Percentiles rank a stretch among this genome's conserved stretches.
Conservation (phyloP, 1,140 invertebrate genomes). For the Drosophila baimaii region DNA sequence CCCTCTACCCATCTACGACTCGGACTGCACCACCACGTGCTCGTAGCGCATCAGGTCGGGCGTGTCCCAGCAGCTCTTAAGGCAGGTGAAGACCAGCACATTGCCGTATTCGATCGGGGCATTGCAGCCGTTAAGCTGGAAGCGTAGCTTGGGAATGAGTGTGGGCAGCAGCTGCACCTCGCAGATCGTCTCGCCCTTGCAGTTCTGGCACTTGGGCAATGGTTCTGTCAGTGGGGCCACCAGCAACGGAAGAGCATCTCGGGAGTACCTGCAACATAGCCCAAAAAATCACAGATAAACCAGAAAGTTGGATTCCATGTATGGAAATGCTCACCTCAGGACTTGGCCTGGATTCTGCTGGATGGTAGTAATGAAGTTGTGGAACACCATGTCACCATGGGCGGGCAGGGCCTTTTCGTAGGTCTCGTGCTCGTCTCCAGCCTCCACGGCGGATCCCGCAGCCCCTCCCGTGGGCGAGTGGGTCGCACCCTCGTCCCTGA, state of each 20-base stretch:
- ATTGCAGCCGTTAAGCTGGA: conserved; percentile 85
- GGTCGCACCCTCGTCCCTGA: conserved; percentile 85
- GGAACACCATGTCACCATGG: conserved; percentile 92
- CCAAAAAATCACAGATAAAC: background rate
- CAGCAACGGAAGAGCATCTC: conserved; percentile 88
- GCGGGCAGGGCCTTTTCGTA: conserved; percentile 91
- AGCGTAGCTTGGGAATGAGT: conserved; percentile 88
- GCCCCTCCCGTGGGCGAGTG: conserved; percentile 55
- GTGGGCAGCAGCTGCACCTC: conserved; percentile 93
- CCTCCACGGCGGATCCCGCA: conserved; percentile 44
- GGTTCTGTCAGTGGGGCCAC: conserved; percentile 87
- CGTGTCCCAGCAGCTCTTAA: conserved; percentile 92
- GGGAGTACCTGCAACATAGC: conserved; percentile 86
- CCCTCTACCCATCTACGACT: too few species aligned
- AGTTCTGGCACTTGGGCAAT: conserved; percentile 88
- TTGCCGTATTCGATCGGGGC: conserved; percentile 91
- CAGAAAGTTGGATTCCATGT: too few species aligned
- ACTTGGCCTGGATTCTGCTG: conserved; percentile 92
- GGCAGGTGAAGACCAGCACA: conserved; percentile 91
- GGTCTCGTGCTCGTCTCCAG: conserved; percentile 85
- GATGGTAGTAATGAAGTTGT: conserved; percentile 90
- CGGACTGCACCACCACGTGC: conserved; percentile 90
- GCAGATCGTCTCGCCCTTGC: conserved; percentile 89
- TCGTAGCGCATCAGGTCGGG: conserved; percentile 89
- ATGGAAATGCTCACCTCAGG: conserved; percentile 86